Percentiles rank a stretch among this genome's conserved stretches.
phyloP scores from a whole-genome alignment of 2,797 vertebrate genomes.

The Microctenopoma steveboyesi region DNA sequence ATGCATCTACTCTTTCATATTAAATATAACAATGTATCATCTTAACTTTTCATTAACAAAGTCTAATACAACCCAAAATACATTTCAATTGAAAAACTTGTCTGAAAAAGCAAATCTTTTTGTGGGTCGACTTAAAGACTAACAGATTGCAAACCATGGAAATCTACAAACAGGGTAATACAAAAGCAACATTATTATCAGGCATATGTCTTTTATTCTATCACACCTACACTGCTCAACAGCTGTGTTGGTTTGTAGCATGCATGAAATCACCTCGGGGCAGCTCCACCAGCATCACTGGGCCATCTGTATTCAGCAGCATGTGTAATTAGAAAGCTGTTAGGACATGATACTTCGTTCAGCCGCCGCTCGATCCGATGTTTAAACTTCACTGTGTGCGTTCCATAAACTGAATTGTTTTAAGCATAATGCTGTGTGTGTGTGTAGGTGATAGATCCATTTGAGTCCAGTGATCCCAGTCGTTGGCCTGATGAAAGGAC shows the following conservation, averaged over 20 bases:
- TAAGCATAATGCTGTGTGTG: conserved; percentile 15
- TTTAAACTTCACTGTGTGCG: conserved; percentile 25
- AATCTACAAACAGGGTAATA: background rate
- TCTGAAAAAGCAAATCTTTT: background rate
- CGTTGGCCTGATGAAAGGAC: conserved; percentile 74
- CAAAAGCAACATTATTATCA: conserved; percentile 1
- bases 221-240: conserved; percentile 4
- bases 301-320: conserved; percentile 36
- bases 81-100: background rate
- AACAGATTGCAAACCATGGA: background rate
- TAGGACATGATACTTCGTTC: conserved; percentile 21
- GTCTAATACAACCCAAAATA: background rate
- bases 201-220: conserved; percentile 13
- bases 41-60: background rate
- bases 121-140: background rate
- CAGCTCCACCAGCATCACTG: conserved; percentile 12
- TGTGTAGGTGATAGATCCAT: conserved; percentile 83
- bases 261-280: conserved; percentile 17
- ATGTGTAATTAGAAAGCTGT: conserved; percentile 32
- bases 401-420: conserved; percentile 17
- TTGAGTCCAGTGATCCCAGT: conserved; percentile 76
- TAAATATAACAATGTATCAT: background rate
- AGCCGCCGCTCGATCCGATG: conserved; percentile 2
- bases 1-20: background rate
- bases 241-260: conserved; percentile 45